A percentile compares a stretch with the other conserved stretches of the same genome.
phyloP scores from a whole-genome alignment of 1,140 invertebrate species.

The Microplitis demolitor region DNA sequence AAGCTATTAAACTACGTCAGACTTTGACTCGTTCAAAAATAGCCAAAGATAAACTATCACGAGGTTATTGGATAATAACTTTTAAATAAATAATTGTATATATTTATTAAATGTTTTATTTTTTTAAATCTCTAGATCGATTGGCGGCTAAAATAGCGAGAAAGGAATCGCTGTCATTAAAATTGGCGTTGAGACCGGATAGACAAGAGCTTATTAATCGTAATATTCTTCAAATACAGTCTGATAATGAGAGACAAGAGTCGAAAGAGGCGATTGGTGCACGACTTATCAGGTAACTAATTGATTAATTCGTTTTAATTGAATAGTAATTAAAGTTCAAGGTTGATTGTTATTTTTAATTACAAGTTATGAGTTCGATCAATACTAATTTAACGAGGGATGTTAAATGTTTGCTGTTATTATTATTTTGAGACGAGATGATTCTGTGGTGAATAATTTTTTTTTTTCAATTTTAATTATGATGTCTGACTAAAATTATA shows the following conservation, averaged over 20 bases:
- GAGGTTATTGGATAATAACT: not conserved
- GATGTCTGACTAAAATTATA: too few species aligned
- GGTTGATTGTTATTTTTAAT: too few species aligned
- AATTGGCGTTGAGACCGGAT: conserved; percentile 88
- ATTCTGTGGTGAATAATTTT: too few species aligned
- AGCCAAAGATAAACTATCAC: conserved; percentile 29
- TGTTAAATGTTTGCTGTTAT: too few species aligned
- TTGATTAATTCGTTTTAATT: not conserved
- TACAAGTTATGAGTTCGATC: not conserved
- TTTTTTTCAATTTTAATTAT: not conserved
- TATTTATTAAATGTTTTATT: not conserved
- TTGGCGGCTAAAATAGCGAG: conserved; percentile 90
- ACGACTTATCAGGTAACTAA: conserved; percentile 80
- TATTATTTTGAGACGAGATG: too few species aligned
- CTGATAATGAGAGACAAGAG: conserved; percentile 92
- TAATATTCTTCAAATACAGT: conserved; percentile 92
- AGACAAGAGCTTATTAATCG: conserved; percentile 94
- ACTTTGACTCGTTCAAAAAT: conserved; percentile 37
- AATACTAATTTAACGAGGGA: not conserved
- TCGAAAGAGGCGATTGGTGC: conserved; percentile 93
- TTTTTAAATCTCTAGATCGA: conserved; percentile 58
- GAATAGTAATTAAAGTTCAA: not conserved
- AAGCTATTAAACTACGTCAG: conserved; percentile 25
- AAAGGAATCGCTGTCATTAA: conserved; percentile 94
- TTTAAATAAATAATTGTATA: conserved; percentile 1